Conservation (phyloP, 2,888 invertebrate species). For the Deroplatys truncata region DNA sequence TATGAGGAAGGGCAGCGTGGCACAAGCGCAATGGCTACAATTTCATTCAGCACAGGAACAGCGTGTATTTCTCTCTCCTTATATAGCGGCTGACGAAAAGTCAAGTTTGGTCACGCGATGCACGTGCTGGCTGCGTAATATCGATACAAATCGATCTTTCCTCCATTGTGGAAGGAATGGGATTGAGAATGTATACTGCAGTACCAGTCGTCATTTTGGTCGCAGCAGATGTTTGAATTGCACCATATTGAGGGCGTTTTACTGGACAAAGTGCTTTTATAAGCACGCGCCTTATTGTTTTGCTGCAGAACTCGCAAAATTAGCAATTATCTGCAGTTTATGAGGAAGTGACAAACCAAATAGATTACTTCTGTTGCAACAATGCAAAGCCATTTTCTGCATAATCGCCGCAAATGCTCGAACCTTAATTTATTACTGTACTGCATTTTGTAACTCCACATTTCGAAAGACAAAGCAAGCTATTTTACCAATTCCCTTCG, state of each 20-base stretch:
- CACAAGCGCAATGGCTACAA: background rate
- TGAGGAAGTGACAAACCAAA: too few species aligned
- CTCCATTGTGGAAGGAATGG: background rate
- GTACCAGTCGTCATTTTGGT: background rate
- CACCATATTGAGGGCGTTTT: background rate
- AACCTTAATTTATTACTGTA: too few species aligned
- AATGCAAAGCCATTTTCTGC: too few species aligned
- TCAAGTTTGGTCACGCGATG: background rate
- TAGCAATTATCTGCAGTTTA: background rate
- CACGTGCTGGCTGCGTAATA: background rate
- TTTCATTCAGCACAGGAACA: background rate
- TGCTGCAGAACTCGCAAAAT: background rate
- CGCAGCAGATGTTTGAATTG: background rate
- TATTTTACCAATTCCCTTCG: too few species aligned
- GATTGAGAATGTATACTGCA: background rate
- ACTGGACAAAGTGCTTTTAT: background rate
- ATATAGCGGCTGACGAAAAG: background rate
- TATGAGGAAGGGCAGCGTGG: background rate
- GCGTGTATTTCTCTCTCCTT: background rate
- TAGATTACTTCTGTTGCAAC: too few species aligned
- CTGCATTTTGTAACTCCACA: too few species aligned
- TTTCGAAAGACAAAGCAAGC: too few species aligned
- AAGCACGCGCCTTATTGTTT: background rate
- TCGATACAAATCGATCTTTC: background rate
- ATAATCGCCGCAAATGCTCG: too few species aligned